Base-by-base conservation (phyloP, 2,113 vertebrate species). In the Pluvianellus socialis region DNA sequence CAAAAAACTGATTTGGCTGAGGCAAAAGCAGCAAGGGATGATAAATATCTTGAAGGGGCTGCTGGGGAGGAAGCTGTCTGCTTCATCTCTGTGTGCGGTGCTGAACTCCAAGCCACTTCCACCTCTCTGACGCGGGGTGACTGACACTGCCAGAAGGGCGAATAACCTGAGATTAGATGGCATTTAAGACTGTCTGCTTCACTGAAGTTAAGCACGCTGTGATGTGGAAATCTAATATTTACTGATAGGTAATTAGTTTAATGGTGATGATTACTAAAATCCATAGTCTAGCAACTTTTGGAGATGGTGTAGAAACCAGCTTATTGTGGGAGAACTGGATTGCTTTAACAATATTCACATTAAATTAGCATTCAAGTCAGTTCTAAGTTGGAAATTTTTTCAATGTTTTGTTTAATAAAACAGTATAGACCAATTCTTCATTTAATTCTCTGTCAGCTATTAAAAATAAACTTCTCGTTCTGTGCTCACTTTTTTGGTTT, bases 251-350 rank as follows among this genome's bases (percentile, higher is more conserved):
- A 94, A 96, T 96, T 96, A 94, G 83, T 59, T 49, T 91, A 56
- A 72, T 94, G 76, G 58, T 87, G 88, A 11, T 89, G 76, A 71
- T 89, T 91, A 91, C 61, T 79, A 85, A 95, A 96, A 95, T 95
- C 61, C 80, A 79, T 84, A 67, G 71, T 94, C 79, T 93, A 79
- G 74, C 62, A 93, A 67, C 18, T 56, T 35, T 74, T 0, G 1
- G 84, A 85, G 56, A 68, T 72, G 76, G 49, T 9, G 15, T 59
- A 61, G 83, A 52, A 92, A 52, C 28, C 47, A 83, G 52, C 23
- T 80, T 18, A 4, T 52, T 86, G 52, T 79, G 72, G 86, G 83
- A 74, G 88, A 84, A 26, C 79, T 92, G 82, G 59, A 62, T 94
- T 67, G 52, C 61, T 93, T 68, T 67, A 27, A 12, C 45, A 27